Evolutionary conservation across 2,797 vertebrate species (phyloP), one percentile per base, ranked within the genome.

Genomic region (Anableps anableps): DNA sequence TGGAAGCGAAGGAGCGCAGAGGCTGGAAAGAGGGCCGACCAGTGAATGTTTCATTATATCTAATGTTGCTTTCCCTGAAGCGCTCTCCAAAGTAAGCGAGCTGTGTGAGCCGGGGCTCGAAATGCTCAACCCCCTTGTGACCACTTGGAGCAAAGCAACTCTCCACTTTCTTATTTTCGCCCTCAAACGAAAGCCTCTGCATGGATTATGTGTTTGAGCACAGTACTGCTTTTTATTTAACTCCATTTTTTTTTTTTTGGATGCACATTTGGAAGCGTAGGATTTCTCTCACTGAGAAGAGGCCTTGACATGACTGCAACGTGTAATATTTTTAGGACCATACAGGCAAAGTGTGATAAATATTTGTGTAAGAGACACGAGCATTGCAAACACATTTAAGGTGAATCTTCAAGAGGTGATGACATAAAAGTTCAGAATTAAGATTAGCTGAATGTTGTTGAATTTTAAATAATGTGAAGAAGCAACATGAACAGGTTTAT

Each of bases 81-180:
- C 90, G 94, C 96, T 91, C 93, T 98, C 97, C 97, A 98, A 98
- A 97, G 97, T 98, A 98, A 98, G 97, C 97, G 96, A 94, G 96
- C 96, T 94, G 96, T 96, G 90, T 90, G 88, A 92, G 90, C 88
- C 14, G 76, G 76, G 95, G 93, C 90, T 95, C 95, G 94, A 97
- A 98, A 97, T 92, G 97, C 95, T 97, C 96, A 97, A 97, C 96
- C 97, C 97, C 96, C 97, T 96, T 96, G 97, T 97, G 97, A 98
- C 97, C 96, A 96, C 95, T 97, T 97, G 97, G 96, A 96, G 97
- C 97, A 96, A 96, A 97, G 97, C 97, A 96, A 88, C 97, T 97
- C 97, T 97, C 96, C 96, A 96, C 95, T 97, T 97, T 97, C 93
- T 93, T 91, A 91, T 97, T 97, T 97, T 96, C 47, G 72, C 91